These are phyloP conservation scores for Hypercompe scribonia DNA, from an alignment of 2,888 invertebrate species.

Conservation along the genomic window DNA sequence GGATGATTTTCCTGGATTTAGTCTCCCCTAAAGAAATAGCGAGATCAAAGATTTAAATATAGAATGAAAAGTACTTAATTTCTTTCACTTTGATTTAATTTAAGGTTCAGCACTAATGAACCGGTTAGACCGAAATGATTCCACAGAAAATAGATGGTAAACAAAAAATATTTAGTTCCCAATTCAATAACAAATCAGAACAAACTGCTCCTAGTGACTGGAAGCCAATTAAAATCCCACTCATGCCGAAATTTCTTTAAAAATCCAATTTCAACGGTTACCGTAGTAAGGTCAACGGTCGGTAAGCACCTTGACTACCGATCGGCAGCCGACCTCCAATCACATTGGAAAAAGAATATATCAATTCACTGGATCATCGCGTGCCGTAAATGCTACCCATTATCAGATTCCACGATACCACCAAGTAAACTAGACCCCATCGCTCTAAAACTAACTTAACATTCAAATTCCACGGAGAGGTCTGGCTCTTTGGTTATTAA, in stretches of 20 bases:
- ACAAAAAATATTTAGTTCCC: too few relatives aligned
- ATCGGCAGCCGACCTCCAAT: conserved; percentile 46
- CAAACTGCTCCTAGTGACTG: conserved; percentile 15
- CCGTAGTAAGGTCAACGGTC: conserved; percentile 46
- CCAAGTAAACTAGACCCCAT: conserved; percentile 30
- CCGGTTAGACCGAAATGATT: too few relatives aligned
- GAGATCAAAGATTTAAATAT: too few relatives aligned
- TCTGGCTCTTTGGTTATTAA: conserved; percentile 33
- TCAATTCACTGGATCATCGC: conserved; percentile 57
- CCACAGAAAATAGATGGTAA: too few relatives aligned
- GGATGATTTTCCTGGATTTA: too few relatives aligned
- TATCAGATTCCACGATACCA: conserved; percentile 69
- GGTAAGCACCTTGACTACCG: conserved; percentile 39
- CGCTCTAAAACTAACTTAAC: neutral
- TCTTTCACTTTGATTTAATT: too few relatives aligned
- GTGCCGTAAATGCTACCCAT: conserved; percentile 73
- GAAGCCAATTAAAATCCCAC: conserved; percentile 16
- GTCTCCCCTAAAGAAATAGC: too few relatives aligned
- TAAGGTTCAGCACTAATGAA: too few relatives aligned
- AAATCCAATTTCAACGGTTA: conserved; percentile 21
- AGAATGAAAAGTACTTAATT: too few relatives aligned
- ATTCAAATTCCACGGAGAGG: conserved; percentile 1
- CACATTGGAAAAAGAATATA: conserved; percentile 40
- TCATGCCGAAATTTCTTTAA: conserved; percentile 12
- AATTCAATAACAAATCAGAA: conserved; percentile 20